A percentile compares a stretch with the other conserved stretches of the same genome.
Evolutionary conservation across 2,888 invertebrate species (phyloP).

Genomic region (Aphrophora alni): DNA sequence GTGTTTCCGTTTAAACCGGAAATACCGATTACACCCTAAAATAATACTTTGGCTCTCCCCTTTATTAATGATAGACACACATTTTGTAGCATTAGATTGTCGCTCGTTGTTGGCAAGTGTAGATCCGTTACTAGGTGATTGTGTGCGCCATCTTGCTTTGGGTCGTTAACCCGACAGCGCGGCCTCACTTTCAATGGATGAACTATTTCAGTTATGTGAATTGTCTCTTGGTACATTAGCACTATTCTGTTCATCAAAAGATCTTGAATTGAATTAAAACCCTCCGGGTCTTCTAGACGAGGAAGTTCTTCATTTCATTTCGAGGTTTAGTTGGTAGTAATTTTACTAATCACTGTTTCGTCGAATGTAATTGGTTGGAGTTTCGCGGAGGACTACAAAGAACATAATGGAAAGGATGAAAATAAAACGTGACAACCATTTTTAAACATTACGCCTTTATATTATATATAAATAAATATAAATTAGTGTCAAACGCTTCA

Average conservation of each 20-base stretch:
- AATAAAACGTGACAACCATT: no score
- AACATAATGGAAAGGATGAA: no score
- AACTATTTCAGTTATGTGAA: constrained; percentile 9
- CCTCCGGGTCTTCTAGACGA: background rate
- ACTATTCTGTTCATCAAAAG: background rate
- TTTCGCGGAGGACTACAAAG: no score
- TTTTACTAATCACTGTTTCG: no score
- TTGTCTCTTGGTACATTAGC: background rate
- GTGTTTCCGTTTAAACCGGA: background rate
- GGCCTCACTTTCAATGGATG: background rate
- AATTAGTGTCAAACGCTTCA: no score
- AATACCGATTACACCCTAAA: background rate
- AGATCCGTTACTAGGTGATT: background rate
- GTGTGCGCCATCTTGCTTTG: background rate
- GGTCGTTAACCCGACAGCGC: background rate
- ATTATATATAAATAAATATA: no score
- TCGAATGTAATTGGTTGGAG: no score
- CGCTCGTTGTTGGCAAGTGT: background rate
- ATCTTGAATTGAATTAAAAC: background rate
- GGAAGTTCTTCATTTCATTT: background rate
- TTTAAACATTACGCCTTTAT: no score
- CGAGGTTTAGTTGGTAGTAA: no score
- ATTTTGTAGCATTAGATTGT: no score
- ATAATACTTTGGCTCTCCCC: background rate
- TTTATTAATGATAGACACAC: no score